phyloP scores from a whole-genome alignment of 2,797 vertebrate species.

The Antrozous pallidus region DNA sequence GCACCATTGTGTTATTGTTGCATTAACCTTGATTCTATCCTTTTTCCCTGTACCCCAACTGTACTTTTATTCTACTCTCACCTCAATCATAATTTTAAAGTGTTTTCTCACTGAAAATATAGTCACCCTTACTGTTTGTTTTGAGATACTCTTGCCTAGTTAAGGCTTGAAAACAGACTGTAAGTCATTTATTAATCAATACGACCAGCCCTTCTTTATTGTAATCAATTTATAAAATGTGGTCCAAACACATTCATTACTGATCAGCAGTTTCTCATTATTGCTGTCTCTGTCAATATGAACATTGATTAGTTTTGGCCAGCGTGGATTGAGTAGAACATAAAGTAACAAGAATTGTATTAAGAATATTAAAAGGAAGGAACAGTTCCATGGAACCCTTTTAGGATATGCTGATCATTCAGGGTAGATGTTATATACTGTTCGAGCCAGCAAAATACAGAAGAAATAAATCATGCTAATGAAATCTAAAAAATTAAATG shows the following conservation, averaged over 20 bases:
- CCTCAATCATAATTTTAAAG: neutral
- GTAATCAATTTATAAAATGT: slow-evolving; percentile 80
- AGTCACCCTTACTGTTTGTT: neutral
- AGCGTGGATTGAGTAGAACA: slow-evolving; percentile 90
- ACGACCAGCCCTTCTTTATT: slow-evolving; percentile 82
- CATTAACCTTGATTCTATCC: neutral
- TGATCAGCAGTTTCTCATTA: slow-evolving; percentile 90
- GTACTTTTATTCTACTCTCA: neutral
- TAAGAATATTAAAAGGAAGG: slow-evolving; percentile 88
- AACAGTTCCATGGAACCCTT: slow-evolving; percentile 61
- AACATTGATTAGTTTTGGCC: slow-evolving; percentile 87
- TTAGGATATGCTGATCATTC: slow-evolving; percentile 79
- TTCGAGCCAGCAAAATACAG: neutral
- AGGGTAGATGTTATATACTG: neutral
- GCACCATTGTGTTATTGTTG: neutral
- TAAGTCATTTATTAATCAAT: slow-evolving; percentile 81
- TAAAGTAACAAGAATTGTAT: slow-evolving; percentile 90
- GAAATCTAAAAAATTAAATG: neutral
- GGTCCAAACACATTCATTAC: slow-evolving; percentile 84
- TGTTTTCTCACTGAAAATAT: neutral
- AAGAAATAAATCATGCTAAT: neutral
- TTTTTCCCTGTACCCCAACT: fast-evolving
- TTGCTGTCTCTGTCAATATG: slow-evolving; percentile 85
- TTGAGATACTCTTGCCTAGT: slow-evolving; percentile 30
- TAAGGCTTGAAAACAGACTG: slow-evolving; percentile 62